Evolutionary conservation across 2,113 vertebrate species (phyloP), one percentile per base, ranked within the genome.

Genomic region (Thamnaconus septentrionalis): DNA sequence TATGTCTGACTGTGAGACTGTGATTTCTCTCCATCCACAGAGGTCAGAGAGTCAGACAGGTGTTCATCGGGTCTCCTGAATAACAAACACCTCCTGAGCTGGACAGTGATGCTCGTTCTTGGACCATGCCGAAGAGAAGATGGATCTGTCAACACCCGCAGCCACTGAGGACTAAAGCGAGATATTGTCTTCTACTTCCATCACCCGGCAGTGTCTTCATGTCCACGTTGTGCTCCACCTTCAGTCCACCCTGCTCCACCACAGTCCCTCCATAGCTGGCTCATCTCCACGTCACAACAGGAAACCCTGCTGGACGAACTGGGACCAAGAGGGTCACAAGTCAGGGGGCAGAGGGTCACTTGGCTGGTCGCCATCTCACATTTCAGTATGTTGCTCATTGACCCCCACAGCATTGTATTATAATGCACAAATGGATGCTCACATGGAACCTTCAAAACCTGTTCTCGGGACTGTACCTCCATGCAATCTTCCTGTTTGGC

Each of bases 361-460:
- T 90, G 91, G 92, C 93, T 82, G 87, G 91, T 45, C 44, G 10
- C 50, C 11, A 90, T 92, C 73, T 90, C 84, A 87, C 80, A 90
- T 94, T 94, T 94, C 95, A 96, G 94, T 93, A 98, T 98, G 97
- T 93, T 94, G 91, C 93, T 93, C 94, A 90, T 91, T 93, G 93
- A 93, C 87, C 90, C 93, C 93, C 87, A 92, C 92, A 93, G 92
- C 93, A 96, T 92, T 94, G 92, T 87, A 94, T 94, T 95, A 99
- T 98, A 96, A 99, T 99, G 97, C 96, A 85, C 96, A 98, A 91
- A 99, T 99, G 97, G 97, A 94, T 93, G 94, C 94, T 94, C 91
- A 93, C 91, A 94, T 95, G 96, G 95, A 98, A 97, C 93, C 95
- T 96, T 94, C 94, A 94, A 92, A 94, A 93, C 90, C 89, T 95